Conservation (phyloP, 1,140 invertebrate species). For the Gyrodactylus salaris region DNA sequence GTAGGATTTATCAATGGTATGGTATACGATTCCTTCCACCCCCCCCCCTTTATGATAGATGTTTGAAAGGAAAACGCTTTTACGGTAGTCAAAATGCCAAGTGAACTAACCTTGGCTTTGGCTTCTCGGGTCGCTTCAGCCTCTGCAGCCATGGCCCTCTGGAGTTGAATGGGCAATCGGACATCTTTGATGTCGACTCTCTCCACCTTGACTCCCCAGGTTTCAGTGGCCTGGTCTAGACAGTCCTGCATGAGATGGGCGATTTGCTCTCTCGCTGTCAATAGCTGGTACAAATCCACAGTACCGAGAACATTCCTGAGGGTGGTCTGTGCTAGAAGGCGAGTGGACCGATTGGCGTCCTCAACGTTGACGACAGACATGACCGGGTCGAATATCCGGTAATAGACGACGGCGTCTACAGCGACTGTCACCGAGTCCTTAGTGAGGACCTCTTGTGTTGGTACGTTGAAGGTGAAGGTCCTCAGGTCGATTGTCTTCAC, state of each 20-base stretch:
- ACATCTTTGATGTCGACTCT: constrained; percentile 28
- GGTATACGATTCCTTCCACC: no score
- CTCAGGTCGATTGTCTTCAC: constrained; percentile 51
- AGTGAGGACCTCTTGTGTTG: constrained; percentile 63
- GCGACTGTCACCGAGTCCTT: constrained; percentile 65
- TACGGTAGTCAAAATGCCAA: no score
- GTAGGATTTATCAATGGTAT: no score
- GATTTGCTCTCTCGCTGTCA: constrained; percentile 1
- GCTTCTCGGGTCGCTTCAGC: constrained; percentile 14
- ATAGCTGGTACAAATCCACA: constrained; percentile 4
- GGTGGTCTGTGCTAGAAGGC: constrained; percentile 21
- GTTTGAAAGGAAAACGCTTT: no score
- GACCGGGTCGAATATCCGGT: constrained; percentile 61
- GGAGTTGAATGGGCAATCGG: constrained; percentile 13
- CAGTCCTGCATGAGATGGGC: background rate
- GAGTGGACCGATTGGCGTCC: constrained; percentile 39
- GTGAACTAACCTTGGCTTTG: constrained; percentile 12
- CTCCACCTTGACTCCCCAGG: constrained; percentile 70
- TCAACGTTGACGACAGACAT: constrained; percentile 82
- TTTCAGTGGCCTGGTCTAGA: constrained; percentile 50
- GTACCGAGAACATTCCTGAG: constrained; percentile 40
- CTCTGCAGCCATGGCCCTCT: constrained; percentile 14
- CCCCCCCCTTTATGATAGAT: no score
- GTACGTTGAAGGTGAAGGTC: constrained; percentile 53
- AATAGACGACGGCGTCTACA: constrained; percentile 59